Evolutionary conservation across 2,888 invertebrate genomes (phyloP).

Genomic region (Tuta absoluta): DNA sequence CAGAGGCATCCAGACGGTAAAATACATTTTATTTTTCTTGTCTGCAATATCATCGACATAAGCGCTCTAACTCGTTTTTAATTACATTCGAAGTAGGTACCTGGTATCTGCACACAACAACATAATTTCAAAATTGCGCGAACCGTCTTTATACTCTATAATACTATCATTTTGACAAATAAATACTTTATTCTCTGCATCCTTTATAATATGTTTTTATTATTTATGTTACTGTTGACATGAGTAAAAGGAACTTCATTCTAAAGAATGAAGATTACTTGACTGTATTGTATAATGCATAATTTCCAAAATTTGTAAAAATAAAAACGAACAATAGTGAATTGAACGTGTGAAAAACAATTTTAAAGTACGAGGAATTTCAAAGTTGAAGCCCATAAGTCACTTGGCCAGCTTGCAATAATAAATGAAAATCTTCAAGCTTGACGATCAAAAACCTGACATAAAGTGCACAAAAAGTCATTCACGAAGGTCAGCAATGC

Average conservation of each 20-base stretch:
- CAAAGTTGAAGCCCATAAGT: background rate
- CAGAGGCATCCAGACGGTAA: background rate
- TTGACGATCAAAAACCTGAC: conserved; percentile 49
- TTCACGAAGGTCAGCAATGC: conserved; percentile 59
- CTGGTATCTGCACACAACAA: conserved; percentile 1
- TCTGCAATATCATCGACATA: conserved; percentile 7
- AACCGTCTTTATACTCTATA: background rate
- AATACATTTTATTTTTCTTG: background rate
- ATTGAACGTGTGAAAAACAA: background rate
- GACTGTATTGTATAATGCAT: background rate
- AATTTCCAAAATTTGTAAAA: background rate
- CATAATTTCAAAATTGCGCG: background rate
- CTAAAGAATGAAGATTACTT: background rate
- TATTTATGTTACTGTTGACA: background rate
- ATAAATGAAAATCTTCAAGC: background rate
- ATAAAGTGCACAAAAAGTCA: conserved; percentile 53
- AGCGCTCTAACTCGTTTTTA: conserved; percentile 63
- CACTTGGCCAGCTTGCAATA: background rate
- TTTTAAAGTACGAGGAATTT: background rate
- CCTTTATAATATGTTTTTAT: background rate
- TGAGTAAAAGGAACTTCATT: background rate
- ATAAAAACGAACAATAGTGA: background rate
- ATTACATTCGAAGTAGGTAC: conserved; percentile 62
- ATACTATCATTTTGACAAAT: background rate
- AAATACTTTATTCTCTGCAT: background rate